These are phyloP conservation scores for Upupa epops DNA, from an alignment of 2,113 vertebrate species.

Conservation along the genomic window DNA sequence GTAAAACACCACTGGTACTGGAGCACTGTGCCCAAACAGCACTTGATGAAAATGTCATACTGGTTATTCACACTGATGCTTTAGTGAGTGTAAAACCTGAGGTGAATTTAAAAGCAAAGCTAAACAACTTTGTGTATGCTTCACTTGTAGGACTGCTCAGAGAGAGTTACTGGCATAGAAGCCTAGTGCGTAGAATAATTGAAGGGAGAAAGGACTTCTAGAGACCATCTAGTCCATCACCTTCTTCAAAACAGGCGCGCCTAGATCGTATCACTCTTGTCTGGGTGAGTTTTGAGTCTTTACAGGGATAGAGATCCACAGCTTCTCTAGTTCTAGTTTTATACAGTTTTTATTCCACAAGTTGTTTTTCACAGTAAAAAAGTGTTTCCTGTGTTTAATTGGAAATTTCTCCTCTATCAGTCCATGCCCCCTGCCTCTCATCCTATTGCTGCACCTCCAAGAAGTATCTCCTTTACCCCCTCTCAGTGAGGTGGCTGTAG, in stretches of 20 bases:
- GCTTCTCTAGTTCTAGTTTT: background rate
- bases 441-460: too few species aligned
- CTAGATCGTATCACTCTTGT: background rate
- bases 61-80: background rate
- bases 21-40: rapidly evolving
- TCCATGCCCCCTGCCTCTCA: too few species aligned
- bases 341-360: too few species aligned
- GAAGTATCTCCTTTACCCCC: too few species aligned
- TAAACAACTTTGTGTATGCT: background rate
- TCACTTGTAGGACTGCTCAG: background rate
- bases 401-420: background rate
- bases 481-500: too few species aligned
- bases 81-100: background rate
- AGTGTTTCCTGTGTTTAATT: background rate
- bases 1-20: background rate
- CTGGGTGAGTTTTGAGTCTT: background rate
- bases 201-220: background rate
- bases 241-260: background rate
- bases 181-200: background rate
- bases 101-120: background rate
- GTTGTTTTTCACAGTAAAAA: background rate
- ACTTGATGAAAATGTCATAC: background rate
- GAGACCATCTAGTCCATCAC: background rate
- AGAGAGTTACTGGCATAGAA: background rate
- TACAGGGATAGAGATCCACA: background rate